Conservation (phyloP, 2,113 vertebrate species). For the Marcusenius ussheri region DNA sequence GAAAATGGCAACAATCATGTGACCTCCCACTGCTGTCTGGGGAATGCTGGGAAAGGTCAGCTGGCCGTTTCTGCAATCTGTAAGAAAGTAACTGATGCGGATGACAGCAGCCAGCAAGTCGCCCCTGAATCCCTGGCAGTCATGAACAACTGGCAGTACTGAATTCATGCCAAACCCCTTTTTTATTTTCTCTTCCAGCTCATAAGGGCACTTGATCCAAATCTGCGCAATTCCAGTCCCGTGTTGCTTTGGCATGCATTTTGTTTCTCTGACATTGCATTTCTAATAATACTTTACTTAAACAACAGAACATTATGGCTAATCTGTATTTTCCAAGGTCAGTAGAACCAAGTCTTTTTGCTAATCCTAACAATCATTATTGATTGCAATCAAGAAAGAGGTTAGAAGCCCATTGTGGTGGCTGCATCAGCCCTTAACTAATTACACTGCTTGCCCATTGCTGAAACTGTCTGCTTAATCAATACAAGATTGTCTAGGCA, state of each 20-base stretch:
- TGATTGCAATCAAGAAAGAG: conserved; percentile 33
- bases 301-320: conserved; percentile 15
- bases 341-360: conserved; percentile 17
- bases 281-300: conserved; percentile 10
- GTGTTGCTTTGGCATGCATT: background rate
- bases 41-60: conserved; percentile 9
- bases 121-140: background rate
- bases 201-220: background rate
- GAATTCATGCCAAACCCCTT: background rate
- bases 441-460: conserved; percentile 18
- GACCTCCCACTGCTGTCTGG: conserved; percentile 6
- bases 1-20: conserved; percentile 19
- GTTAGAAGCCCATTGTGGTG: conserved; percentile 10
- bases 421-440: conserved; percentile 24
- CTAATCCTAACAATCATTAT: conserved; percentile 28
- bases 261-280: background rate
- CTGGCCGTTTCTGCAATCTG: background rate
- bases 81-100: background rate
- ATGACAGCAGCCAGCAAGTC: background rate
- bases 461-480: conserved; percentile 23
- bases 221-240: background rate
- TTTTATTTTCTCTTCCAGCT: background rate
- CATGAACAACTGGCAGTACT: background rate
- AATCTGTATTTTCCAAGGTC: conserved; percentile 21
- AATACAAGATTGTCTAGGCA: conserved; percentile 27